A percentile compares a stretch with the other conserved stretches of the same genome.
Evolutionary conservation across 2,888 invertebrate genomes (phyloP).

Genomic region (Agonum fuliginosum): DNA sequence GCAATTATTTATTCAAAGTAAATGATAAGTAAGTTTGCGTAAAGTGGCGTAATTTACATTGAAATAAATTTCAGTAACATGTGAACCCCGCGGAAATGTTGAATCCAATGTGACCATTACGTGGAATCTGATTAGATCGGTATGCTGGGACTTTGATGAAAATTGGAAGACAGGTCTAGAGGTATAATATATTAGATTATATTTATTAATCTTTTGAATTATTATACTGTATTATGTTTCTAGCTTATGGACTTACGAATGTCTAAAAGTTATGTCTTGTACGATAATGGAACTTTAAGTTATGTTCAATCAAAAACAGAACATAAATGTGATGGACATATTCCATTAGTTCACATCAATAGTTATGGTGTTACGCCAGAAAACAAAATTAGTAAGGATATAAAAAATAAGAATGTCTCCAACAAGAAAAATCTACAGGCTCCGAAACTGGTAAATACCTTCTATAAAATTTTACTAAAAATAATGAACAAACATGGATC

Average conservation of each 20-base stretch:
- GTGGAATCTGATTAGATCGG: conserved; percentile 76
- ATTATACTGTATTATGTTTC: conserved; percentile 5
- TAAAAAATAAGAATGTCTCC: conserved; percentile 27
- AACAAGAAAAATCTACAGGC: conserved; percentile 29
- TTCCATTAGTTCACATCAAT: background rate
- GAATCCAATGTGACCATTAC: conserved; percentile 72
- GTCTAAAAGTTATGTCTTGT: background rate
- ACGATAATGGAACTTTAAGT: conserved; percentile 30
- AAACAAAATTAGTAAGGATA: background rate
- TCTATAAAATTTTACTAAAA: too few species aligned
- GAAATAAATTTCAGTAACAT: conserved; percentile 72
- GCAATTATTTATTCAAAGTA: conserved; percentile 81
- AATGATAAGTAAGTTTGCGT: conserved; percentile 67
- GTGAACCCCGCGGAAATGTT: conserved; percentile 69
- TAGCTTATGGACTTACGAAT: conserved; percentile 38
- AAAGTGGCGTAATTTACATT: conserved; percentile 20
- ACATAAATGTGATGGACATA: conserved; percentile 48
- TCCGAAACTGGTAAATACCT: conserved; percentile 48
- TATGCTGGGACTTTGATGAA: conserved; percentile 75
- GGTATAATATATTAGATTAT: conserved; percentile 64
- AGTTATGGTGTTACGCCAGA: background rate
- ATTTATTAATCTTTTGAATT: background rate
- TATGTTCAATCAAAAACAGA: conserved; percentile 34
- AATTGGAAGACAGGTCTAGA: conserved; percentile 67
- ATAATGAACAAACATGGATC: too few species aligned